phyloP scores from a whole-genome alignment of 2,888 invertebrate genomes.

The Tetanocera ferruginea region DNA sequence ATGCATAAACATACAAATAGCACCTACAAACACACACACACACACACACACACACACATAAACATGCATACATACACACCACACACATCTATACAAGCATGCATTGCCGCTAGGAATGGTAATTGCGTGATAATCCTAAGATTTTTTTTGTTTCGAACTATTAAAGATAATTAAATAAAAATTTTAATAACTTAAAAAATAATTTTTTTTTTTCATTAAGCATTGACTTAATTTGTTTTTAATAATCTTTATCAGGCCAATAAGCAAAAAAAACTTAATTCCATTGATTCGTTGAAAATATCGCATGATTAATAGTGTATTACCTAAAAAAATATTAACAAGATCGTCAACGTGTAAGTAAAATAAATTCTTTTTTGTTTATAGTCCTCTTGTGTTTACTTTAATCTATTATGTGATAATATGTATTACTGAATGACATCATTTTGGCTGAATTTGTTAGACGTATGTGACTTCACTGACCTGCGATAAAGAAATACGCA shows the following conservation, averaged over 20 bases:
- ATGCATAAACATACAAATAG: not conserved
- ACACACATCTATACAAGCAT: slow-evolving; percentile 29
- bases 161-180: slow-evolving; percentile 3
- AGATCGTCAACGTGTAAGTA: not conserved
- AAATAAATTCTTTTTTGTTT: not conserved
- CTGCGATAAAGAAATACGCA: not conserved
- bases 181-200: not conserved
- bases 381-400: not conserved
- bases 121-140: slow-evolving; percentile 69
- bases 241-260: not conserved
- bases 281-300: not conserved
- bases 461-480: not conserved
- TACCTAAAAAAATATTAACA: too few relatives aligned
- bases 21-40: not conserved
- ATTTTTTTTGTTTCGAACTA: slow-evolving; percentile 41
- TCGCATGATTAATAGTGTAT: not conserved
- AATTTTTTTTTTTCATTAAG: too few relatives aligned
- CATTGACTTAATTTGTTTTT: not conserved
- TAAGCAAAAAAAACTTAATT: not conserved
- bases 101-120: slow-evolving; percentile 57
- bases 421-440: not conserved
- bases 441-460: not conserved
- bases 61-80: not conserved
- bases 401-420: not conserved
- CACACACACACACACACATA: not conserved